Percentiles rank a stretch among this genome's conserved stretches.
phyloP scores from a whole-genome alignment of 1,140 invertebrate genomes.

The Drosophila kohkoa region DNA sequence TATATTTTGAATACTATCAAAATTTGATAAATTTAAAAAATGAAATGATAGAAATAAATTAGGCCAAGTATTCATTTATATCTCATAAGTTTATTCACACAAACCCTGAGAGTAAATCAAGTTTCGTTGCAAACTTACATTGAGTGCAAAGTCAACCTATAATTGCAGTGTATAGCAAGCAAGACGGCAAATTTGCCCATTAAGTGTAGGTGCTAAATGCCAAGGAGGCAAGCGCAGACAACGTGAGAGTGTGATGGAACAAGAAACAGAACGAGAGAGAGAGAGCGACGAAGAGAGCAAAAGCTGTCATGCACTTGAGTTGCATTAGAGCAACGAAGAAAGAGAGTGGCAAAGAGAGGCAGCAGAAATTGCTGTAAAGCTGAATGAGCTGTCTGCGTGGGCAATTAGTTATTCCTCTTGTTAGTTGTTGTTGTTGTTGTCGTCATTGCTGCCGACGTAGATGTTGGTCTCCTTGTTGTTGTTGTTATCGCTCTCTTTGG shows the following conservation, averaged over 20 bases:
- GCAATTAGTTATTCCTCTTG: constrained; percentile 43
- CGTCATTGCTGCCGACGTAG: constrained; percentile 18
- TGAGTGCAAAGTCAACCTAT: not conserved
- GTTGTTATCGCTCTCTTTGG: constrained; percentile 54
- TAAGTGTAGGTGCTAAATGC: constrained; percentile 29
- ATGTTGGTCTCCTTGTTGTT: constrained; percentile 19
- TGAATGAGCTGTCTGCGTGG: constrained; percentile 71
- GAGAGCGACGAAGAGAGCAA: constrained; percentile 5
- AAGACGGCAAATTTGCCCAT: constrained; percentile 7
- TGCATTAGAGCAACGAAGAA: constrained; percentile 49
- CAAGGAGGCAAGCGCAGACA: not conserved
- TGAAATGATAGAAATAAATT: no score
- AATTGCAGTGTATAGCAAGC: constrained; percentile 13
- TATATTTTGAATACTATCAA: no score
- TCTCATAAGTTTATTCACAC: no score
- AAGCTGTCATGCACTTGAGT: constrained; percentile 61
- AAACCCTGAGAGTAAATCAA: not conserved
- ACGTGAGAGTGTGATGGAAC: not conserved
- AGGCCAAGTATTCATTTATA: no score
- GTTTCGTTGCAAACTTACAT: not conserved
- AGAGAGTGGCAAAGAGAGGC: not conserved
- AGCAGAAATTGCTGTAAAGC: constrained; percentile 22
- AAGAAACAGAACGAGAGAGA: not conserved
- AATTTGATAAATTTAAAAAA: not conserved
- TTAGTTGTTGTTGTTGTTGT: constrained; percentile 16